Conservation (phyloP, 2,797 vertebrate species). For the Champsocephalus esox region DNA sequence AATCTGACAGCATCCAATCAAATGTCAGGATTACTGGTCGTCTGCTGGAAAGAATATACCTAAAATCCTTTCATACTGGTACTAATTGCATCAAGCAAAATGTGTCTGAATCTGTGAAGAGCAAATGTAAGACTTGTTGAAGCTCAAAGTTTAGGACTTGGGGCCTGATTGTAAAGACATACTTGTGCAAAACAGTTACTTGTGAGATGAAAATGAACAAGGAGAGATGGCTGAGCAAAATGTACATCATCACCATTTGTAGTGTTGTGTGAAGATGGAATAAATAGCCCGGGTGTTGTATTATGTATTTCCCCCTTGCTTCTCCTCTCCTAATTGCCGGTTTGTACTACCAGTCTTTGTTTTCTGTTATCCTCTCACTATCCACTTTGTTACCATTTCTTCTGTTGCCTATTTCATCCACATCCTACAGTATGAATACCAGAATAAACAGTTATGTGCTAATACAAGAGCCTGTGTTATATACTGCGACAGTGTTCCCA, state of each 20-base stretch:
- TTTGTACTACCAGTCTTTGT: conserved; percentile 7
- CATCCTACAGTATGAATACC: conserved; percentile 35
- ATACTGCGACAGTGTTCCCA: conserved; percentile 26
- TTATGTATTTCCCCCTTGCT: conserved; percentile 24
- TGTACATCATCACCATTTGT: conserved; percentile 22
- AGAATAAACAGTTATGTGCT: conserved; percentile 38
- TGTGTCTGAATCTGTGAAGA: no score
- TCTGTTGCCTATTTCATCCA: conserved; percentile 8
- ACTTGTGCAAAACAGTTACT: background rate
- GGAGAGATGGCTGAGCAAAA: conserved; percentile 12
- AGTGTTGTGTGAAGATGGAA: conserved; percentile 24
- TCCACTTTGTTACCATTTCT: conserved; percentile 23
- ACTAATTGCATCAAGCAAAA: no score
- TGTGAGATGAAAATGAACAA: conserved; percentile 23
- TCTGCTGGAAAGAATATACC: no score
- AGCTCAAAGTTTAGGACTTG: no score
- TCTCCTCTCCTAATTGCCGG: conserved; percentile 36
- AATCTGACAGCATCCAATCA: no score
- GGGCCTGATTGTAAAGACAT: no score
- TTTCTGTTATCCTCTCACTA: conserved; percentile 28
- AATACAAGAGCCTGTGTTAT: conserved; percentile 30
- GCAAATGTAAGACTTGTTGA: no score
- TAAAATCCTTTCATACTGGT: no score
- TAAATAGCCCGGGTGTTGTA: conserved; percentile 20
- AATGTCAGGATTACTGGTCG: no score